Evolutionary conservation across 1,140 invertebrate species (phyloP), one percentile per base, ranked within the genome.

Genomic region (Sarcophaga bullata): DNA sequence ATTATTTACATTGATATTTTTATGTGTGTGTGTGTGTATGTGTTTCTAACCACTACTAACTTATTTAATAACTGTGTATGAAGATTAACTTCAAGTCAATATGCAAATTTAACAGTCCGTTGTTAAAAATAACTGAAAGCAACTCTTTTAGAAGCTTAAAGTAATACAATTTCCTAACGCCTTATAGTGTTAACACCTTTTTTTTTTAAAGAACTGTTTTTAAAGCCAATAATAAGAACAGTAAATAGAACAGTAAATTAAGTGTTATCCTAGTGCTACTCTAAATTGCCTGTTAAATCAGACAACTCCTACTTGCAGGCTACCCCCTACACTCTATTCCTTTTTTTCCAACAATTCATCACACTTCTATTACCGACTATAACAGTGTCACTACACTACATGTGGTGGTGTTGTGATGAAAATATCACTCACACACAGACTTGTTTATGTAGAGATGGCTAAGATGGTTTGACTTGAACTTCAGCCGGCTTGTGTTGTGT

Each of bases 241-340:
- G 58, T 62, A 62, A 62, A 62, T 62, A 62, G n/a, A 62, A 62
- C 58, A 62, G 8, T 62, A 62, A 62, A n/a, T n/a, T n/a, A n/a
- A 62, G 58, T 50, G 6, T 50, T 50, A 50, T 50, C 49, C 11
- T 50, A 11, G 49, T 62, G 58, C 58, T 62, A 62, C 58, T 62
- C 15, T 62, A 62, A 62, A 62, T 62, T 62, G 19, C 15, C 58
- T 62, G 58, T 62, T 19, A 62, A 62, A 62, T 17, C 15, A 62
- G n/a, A 9, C 15, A 62, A 17, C n/a, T 4, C 19, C 58, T 19
- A 62, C n/a, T 15, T 62, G 15, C 15, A n/a, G n/a, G n/a, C n/a
- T n/a, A 62, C 15, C 58, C n/a, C 19, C 58, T 17, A 62, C 58
- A 17, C 19, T n/a, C n/a, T n/a, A n/a, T n/a, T n/a, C n/a, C n/a